Percentiles rank a stretch among this genome's conserved stretches.
Conservation (phyloP, 2,888 invertebrate genomes). For the Cybosia mesomella region DNA sequence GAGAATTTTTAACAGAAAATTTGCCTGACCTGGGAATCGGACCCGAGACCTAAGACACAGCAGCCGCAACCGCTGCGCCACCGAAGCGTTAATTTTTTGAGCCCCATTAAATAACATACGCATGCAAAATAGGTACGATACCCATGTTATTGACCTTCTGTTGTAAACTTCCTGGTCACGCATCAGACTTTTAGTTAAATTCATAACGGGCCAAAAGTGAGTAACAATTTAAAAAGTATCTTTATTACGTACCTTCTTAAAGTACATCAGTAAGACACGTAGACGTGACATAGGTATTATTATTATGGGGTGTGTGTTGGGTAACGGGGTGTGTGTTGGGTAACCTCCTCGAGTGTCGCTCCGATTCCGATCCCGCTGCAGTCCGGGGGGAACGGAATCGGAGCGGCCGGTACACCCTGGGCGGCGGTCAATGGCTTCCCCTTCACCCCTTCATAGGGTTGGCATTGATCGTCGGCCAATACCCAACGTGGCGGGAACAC, state of each 20-base stretch:
- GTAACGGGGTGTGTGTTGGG: too few species aligned
- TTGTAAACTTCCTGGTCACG: constrained; percentile 53
- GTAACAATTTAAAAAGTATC: constrained; percentile 27
- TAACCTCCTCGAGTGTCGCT: too few species aligned
- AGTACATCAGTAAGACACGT: constrained; percentile 1
- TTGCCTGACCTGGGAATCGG: neutral
- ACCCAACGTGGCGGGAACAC: too few species aligned
- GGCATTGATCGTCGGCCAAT: too few species aligned
- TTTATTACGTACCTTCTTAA: constrained; percentile 1
- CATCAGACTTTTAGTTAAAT: constrained; percentile 48
- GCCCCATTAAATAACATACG: neutral
- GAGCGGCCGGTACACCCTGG: too few species aligned
- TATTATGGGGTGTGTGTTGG: too few species aligned
- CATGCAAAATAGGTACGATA: neutral
- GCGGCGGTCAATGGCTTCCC: too few species aligned
- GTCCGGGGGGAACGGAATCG: too few species aligned
- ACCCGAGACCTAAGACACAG: neutral
- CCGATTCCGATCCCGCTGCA: too few species aligned
- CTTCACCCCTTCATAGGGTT: too few species aligned
- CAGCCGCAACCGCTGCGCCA: neutral
- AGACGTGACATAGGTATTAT: neutral
- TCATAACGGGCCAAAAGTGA: constrained; percentile 36
- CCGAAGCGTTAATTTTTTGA: neutral
- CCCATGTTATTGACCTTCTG: constrained; percentile 50
- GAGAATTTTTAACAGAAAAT: neutral